Evolutionary conservation across 2,888 invertebrate genomes (phyloP).

Genomic region (Lithosia quadra): DNA sequence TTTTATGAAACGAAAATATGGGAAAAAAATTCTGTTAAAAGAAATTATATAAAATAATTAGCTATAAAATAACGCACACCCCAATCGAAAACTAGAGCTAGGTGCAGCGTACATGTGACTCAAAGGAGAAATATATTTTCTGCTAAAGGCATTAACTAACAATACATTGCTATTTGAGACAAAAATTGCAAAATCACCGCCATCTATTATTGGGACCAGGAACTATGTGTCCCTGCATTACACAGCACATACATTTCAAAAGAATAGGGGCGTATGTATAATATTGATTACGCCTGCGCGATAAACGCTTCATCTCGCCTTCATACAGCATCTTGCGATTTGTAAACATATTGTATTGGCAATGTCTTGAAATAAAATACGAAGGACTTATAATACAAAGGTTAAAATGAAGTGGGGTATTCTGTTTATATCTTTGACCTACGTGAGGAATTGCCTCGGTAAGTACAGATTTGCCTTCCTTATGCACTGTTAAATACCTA

Average conservation of each 20-base stretch:
- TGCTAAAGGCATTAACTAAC: no score
- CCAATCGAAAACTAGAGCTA: no score
- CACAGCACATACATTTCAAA: conserved; percentile 28
- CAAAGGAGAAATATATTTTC: no score
- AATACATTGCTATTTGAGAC: not conserved
- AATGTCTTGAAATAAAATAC: conserved; percentile 44
- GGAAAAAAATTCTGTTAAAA: no score
- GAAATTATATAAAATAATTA: no score
- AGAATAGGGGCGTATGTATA: conserved; percentile 30
- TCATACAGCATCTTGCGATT: conserved; percentile 43
- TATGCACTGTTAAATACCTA: not conserved
- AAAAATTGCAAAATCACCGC: conserved; percentile 18
- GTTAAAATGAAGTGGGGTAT: conserved; percentile 67
- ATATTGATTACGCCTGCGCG: conserved; percentile 82
- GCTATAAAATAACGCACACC: no score
- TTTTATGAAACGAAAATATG: no score
- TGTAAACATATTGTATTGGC: conserved; percentile 63
- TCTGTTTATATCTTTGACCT: conserved; percentile 64
- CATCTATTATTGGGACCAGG: conserved; percentile 36
- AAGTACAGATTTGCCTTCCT: conserved; percentile 50
- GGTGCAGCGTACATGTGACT: no score
- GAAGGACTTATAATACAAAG: conserved; percentile 19
- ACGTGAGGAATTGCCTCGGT: conserved; percentile 65
- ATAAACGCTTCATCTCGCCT: conserved; percentile 46
- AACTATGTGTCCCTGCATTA: conserved; percentile 31